These are phyloP conservation scores for Thecophora atra DNA, from an alignment of 2,888 invertebrate genomes.

Conservation along the genomic window DNA sequence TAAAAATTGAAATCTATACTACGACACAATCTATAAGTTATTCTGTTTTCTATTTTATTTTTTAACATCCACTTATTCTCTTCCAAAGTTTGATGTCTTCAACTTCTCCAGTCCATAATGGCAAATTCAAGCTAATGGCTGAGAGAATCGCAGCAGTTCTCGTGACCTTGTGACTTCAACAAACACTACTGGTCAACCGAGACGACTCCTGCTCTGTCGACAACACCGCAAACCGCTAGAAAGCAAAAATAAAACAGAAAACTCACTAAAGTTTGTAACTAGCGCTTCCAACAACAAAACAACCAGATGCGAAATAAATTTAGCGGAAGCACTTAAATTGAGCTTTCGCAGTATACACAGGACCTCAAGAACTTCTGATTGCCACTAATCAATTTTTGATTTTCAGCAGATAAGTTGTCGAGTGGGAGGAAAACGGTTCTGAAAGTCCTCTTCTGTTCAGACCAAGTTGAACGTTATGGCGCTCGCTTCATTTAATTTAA, in stretches of 20 bases:
- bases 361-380: conserved; percentile 16
- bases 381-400: conserved; percentile 33
- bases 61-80: not conserved
- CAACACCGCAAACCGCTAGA: not conserved
- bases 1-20: too few species aligned
- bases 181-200: conserved; percentile 26
- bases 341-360: conserved; percentile 2
- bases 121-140: too few species aligned
- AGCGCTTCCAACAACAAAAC: conserved; percentile 12
- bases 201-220: conserved; percentile 25
- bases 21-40: too few species aligned
- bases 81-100: not conserved
- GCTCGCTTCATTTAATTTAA: conserved; percentile 43
- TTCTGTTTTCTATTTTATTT: too few species aligned
- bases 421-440: conserved; percentile 11
- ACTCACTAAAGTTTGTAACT: not conserved
- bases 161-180: not conserved
- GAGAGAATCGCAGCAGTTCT: not conserved
- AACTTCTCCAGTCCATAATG: not conserved
- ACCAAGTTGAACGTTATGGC: conserved; percentile 35
- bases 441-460: not conserved
- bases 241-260: conserved; percentile 2
- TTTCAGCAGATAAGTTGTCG: conserved; percentile 26
- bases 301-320: not conserved
- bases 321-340: not conserved